Conservation (phyloP, 2,113 vertebrate genomes). For the Nansenia antarctica region DNA sequence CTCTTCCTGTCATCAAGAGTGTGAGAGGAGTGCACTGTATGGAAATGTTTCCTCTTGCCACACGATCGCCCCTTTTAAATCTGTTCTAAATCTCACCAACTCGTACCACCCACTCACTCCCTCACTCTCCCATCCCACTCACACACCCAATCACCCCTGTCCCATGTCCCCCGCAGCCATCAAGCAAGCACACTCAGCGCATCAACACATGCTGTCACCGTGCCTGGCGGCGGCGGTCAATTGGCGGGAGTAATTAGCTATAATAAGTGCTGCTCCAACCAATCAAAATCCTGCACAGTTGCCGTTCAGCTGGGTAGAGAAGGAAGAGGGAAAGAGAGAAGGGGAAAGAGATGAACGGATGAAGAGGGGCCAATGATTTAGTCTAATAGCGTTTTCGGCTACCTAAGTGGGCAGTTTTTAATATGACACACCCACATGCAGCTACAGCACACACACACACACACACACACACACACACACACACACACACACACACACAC, state of each 20-base stretch:
- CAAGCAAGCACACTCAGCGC: neutral
- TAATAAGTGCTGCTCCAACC: constrained; percentile 26
- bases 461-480: neutral
- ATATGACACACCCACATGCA: too few species aligned
- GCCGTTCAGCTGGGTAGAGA: neutral
- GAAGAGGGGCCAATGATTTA: neutral
- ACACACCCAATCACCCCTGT: neutral
- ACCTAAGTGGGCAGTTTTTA: too few species aligned
- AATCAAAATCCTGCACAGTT: constrained; percentile 17
- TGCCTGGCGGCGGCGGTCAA: constrained; percentile 23
- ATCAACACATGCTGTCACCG: neutral
- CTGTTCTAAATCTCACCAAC: neutral
- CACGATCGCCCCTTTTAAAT: neutral
- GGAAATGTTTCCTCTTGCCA: neutral
- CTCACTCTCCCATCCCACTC: neutral
- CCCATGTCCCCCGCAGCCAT: neutral
- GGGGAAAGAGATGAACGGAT: constrained; percentile 10
- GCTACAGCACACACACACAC: neutral
- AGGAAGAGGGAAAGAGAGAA: neutral
- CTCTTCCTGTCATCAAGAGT: too few species aligned
- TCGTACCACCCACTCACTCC: neutral
- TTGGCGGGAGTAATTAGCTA: constrained; percentile 36
- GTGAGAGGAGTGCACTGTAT: too few species aligned
- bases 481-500: neutral
- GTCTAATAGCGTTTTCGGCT: neutral